Conservation (phyloP, 2,113 vertebrate species). For the Thunnus thynnus region DNA sequence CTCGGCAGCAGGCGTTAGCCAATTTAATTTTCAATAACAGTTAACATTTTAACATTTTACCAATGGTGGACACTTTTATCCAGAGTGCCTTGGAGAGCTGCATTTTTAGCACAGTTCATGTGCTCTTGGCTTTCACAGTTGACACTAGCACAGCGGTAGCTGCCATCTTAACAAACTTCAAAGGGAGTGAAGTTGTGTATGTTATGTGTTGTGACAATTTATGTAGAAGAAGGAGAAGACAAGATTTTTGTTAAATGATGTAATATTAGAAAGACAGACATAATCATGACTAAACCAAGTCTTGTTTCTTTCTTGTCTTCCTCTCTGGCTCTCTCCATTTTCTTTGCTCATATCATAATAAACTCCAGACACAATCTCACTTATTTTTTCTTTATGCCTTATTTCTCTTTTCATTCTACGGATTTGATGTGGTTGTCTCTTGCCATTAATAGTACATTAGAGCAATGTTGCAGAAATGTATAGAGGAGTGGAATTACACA, state of each 20-base stretch:
- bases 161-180: slow-evolving; percentile 46
- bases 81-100: not conserved
- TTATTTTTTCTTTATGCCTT: not conserved
- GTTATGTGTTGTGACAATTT: slow-evolving; percentile 1
- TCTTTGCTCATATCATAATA: not conserved
- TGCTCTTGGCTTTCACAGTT: slow-evolving; percentile 26
- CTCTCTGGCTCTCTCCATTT: not conserved
- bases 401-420: slow-evolving; percentile 26
- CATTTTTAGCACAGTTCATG: not conserved
- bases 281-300: not conserved
- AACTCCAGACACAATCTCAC: slow-evolving; percentile 12
- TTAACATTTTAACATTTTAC: slow-evolving; percentile 37
- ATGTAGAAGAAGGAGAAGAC: not conserved
- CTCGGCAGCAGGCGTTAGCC: slow-evolving; percentile 19
- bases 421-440: slow-evolving; percentile 39
- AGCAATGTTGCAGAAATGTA: slow-evolving; percentile 46
- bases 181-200: slow-evolving; percentile 11
- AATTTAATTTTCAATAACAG: slow-evolving; percentile 58
- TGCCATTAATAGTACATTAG: slow-evolving; percentile 39
- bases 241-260: not conserved
- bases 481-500: slow-evolving; percentile 25
- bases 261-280: slow-evolving; percentile 11
- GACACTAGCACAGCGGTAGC: slow-evolving; percentile 15
- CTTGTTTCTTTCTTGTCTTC: not conserved
- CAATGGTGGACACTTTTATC: slow-evolving; percentile 16